Conservation (phyloP, 2,888 invertebrate species). For the Hymenopus coronatus region DNA sequence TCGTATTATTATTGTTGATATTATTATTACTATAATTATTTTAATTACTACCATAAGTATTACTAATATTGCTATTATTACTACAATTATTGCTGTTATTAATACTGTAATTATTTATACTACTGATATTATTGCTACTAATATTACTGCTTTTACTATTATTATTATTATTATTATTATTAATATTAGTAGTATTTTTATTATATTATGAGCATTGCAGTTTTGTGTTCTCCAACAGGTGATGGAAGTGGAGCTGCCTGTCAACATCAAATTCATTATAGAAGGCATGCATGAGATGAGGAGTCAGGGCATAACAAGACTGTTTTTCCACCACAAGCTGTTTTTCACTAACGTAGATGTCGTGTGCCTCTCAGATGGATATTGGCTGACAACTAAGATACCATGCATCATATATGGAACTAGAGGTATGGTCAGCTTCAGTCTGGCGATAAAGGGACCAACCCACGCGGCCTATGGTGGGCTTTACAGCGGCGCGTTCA, state of each 20-base stretch:
- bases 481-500: constrained; percentile 56
- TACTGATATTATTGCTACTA: too few relatives aligned
- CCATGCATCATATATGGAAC: constrained; percentile 61
- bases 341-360: constrained; percentile 54
- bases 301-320: constrained; percentile 55
- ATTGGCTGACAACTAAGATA: constrained; percentile 59
- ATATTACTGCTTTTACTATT: too few relatives aligned
- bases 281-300: constrained; percentile 62
- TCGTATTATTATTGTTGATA: too few relatives aligned
- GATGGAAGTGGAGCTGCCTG: constrained; percentile 44
- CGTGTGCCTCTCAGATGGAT: constrained; percentile 61
- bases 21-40: too few relatives aligned
- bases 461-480: constrained; percentile 58
- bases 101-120: too few relatives aligned
- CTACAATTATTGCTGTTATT: too few relatives aligned
- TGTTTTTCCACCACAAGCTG: constrained; percentile 49
- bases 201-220: too few relatives aligned
- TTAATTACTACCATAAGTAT: too few relatives aligned
- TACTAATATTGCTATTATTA: too few relatives aligned
- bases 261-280: constrained; percentile 58
- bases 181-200: too few relatives aligned
- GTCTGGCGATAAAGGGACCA: constrained; percentile 53
- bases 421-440: constrained; percentile 56
- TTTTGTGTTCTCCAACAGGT: background rate
- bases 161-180: too few relatives aligned